phyloP scores from a whole-genome alignment of 2,113 vertebrate species.

The Anthoscopus minutus region DNA sequence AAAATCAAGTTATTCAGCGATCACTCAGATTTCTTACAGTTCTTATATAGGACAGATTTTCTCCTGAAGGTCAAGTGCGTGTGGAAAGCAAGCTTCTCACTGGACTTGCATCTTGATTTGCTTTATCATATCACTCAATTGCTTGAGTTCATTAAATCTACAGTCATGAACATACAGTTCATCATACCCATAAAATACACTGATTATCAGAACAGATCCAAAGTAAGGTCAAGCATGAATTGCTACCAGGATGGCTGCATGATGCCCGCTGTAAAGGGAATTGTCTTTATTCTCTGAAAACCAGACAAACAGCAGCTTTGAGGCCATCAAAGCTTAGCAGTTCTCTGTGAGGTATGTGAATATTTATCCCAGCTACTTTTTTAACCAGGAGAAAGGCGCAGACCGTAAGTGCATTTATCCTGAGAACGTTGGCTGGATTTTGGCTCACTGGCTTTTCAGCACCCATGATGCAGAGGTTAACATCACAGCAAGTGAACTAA shows the following conservation, averaged over 20 bases:
- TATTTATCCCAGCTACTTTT: neutral
- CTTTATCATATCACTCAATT: neutral
- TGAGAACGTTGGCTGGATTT: neutral
- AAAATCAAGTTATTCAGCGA: neutral
- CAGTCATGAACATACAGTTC: neutral
- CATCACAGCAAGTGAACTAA: neutral
- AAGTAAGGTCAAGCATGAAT: neutral
- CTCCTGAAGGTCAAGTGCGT: neutral
- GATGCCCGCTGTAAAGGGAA: neutral
- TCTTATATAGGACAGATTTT: neutral
- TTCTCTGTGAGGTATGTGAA: neutral
- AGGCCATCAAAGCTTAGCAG: neutral
- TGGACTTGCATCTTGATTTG: neutral
- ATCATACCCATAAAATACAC: neutral
- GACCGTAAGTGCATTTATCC: neutral
- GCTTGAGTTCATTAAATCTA: neutral
- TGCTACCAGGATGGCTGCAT: neutral
- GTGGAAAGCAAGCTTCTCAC: neutral
- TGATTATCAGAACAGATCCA: neutral
- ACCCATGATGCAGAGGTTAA: slow-evolving; percentile 1
- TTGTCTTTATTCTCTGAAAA: neutral
- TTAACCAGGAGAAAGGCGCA: neutral
- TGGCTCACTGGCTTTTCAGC: neutral
- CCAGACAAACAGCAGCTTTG: neutral
- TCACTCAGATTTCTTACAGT: neutral